Evolutionary conservation across 1,140 invertebrate species (phyloP).

Genomic region (Batillaria attramentaria): DNA sequence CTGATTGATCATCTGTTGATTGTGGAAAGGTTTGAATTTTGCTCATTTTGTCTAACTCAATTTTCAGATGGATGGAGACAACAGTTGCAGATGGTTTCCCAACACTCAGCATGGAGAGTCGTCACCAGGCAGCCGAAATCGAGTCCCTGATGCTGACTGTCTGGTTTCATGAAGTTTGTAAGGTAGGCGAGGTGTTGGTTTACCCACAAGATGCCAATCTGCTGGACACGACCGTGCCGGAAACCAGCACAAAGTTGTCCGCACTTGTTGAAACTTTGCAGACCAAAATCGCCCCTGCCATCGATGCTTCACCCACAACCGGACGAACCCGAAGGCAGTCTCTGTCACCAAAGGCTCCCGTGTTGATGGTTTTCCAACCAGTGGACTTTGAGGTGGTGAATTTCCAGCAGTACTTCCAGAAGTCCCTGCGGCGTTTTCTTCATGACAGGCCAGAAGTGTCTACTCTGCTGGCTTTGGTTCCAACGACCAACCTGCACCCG

Average conservation of each 20-base stretch:
- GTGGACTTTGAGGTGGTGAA: conserved; percentile 14
- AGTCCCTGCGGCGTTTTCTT: conserved; percentile 17
- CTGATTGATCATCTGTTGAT: no score
- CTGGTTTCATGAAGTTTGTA: neutral
- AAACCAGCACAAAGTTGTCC: neutral
- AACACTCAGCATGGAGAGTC: neutral
- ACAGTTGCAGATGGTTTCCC: neutral
- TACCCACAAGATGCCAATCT: neutral
- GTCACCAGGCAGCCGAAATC: neutral
- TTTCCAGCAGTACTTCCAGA: conserved; percentile 28
- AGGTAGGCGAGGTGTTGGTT: neutral
- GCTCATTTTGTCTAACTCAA: no score
- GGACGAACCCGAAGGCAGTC: no score
- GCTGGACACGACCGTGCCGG: neutral
- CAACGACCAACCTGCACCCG: conserved; percentile 13
- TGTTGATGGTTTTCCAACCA: conserved; percentile 21
- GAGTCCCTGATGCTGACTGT: conserved; percentile 2
- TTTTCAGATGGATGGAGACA: neutral
- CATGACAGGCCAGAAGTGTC: neutral
- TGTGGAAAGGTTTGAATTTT: no score
- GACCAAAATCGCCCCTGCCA: neutral
- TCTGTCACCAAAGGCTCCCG: no score
- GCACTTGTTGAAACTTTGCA: neutral
- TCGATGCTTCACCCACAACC: neutral
- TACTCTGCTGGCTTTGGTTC: neutral